phyloP scores from a whole-genome alignment of 2,888 invertebrate genomes.

The Tortricodes alternella region DNA sequence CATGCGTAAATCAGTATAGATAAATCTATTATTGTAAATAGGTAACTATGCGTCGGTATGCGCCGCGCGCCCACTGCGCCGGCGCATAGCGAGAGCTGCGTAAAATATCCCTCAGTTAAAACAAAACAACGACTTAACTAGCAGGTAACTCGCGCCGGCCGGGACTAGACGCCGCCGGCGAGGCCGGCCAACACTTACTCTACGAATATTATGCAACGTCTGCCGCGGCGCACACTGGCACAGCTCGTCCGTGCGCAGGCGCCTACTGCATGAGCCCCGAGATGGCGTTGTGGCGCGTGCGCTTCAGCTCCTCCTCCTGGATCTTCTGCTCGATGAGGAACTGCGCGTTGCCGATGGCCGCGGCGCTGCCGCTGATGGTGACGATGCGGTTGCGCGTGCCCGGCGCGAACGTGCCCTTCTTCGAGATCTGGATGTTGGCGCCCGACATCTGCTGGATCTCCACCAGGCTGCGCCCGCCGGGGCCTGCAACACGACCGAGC shows the following conservation, averaged over 20 bases:
- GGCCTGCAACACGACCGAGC: constrained; percentile 81
- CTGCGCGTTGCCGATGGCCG: constrained; percentile 95
- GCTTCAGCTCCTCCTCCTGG: constrained; percentile 96
- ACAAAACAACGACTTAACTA: constrained; percentile 61
- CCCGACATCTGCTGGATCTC: constrained; percentile 99
- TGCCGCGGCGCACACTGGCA: neutral
- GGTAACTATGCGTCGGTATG: constrained; percentile 61
- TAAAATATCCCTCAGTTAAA: constrained; percentile 52
- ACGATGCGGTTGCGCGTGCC: constrained; percentile 98
- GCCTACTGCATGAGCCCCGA: constrained; percentile 87
- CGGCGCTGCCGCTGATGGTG: constrained; percentile 95
- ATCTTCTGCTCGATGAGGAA: constrained; percentile 98
- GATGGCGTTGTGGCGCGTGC: constrained; percentile 94
- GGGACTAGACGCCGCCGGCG: neutral
- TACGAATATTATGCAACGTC: too few relatives aligned
- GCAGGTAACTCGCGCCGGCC: constrained; percentile 59
- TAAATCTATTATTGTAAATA: constrained; percentile 66
- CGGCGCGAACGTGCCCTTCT: constrained; percentile 98
- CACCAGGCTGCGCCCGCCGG: constrained; percentile 97
- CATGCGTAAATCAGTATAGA: constrained; percentile 65
- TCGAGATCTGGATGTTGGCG: constrained; percentile 98
- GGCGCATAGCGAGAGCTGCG: constrained; percentile 53
- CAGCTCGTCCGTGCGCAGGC: neutral
- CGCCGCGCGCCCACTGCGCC: constrained; percentile 36
- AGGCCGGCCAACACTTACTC: too few relatives aligned